phyloP scores from a whole-genome alignment of 2,888 invertebrate genomes.

The Lampropteryx suffumata region DNA sequence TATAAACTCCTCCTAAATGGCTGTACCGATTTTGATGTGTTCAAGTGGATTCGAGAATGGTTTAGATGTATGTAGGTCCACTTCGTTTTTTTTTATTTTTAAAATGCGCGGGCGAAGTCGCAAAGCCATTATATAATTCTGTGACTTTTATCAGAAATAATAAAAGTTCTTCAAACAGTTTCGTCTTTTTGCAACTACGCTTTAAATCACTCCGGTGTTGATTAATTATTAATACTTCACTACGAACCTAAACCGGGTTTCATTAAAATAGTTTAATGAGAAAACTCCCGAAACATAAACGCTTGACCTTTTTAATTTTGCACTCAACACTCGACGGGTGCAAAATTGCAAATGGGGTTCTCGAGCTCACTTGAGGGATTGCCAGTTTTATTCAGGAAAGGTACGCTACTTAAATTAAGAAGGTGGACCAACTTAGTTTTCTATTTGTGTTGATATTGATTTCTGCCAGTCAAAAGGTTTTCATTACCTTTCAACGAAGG shows the following conservation, averaged over 20 bases:
- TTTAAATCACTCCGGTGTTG: too few species aligned
- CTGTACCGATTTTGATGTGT: too few species aligned
- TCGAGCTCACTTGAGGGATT: neutral
- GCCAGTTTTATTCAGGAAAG: conserved; percentile 21
- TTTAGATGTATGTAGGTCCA: too few species aligned
- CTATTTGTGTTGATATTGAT: conserved; percentile 24
- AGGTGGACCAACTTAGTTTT: conserved; percentile 18
- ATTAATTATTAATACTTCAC: conserved; percentile 18
- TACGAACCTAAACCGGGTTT: conserved; percentile 11
- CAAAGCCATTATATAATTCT: too few species aligned
- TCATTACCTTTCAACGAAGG: conserved; percentile 9
- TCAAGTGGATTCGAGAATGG: too few species aligned
- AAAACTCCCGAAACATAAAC: neutral
- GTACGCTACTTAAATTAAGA: conserved; percentile 24
- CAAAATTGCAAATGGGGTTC: neutral
- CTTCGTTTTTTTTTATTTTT: too few species aligned
- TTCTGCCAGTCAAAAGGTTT: conserved; percentile 8
- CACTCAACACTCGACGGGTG: neutral
- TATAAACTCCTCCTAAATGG: too few species aligned
- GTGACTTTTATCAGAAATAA: too few species aligned
- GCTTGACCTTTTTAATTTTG: neutral
- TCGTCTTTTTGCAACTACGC: too few species aligned
- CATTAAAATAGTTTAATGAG: conserved; percentile 35
- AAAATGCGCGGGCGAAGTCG: too few species aligned
- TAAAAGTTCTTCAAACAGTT: too few species aligned